Conservation (phyloP, 2,888 invertebrate genomes). For the Hypena proboscidalis region DNA sequence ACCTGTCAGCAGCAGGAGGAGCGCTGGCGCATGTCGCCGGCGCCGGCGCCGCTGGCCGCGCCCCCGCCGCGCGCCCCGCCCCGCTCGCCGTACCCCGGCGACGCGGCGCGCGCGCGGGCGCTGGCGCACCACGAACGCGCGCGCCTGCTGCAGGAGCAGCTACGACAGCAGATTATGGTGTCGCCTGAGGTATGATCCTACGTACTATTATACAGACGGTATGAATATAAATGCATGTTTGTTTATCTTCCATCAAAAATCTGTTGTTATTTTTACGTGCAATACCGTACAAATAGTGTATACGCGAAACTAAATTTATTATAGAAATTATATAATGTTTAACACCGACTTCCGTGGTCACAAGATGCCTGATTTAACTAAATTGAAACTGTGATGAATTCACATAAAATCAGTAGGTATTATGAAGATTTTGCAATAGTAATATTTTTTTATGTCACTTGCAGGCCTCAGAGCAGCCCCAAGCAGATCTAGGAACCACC, state of each 20-base stretch:
- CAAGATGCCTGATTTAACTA: too few species aligned
- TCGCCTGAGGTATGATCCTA: constrained; percentile 71
- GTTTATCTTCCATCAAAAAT: too few species aligned
- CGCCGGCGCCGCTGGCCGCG: constrained; percentile 43
- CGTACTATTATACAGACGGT: not conserved
- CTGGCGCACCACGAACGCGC: constrained; percentile 86
- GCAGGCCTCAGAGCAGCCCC: constrained; percentile 88
- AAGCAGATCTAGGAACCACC: constrained; percentile 86
- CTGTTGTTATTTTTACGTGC: too few species aligned
- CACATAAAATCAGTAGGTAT: too few species aligned
- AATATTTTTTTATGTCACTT: not conserved
- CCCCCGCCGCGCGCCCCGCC: constrained; percentile 42
- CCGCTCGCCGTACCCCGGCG: constrained; percentile 33
- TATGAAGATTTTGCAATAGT: too few species aligned
- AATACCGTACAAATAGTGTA: too few species aligned
- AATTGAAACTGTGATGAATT: too few species aligned
- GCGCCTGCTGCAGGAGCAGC: constrained; percentile 91
- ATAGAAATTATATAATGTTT: too few species aligned
- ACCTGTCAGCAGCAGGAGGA: too few species aligned
- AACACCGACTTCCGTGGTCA: too few species aligned
- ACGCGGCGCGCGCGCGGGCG: constrained; percentile 75
- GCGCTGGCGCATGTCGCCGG: constrained; percentile 39
- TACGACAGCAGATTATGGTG: constrained; percentile 92
- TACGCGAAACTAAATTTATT: too few species aligned
- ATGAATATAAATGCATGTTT: too few species aligned